Evolutionary conservation across 2,888 invertebrate species (phyloP), one percentile per base, ranked within the genome.

Genomic region (Seladonia tumulorum): DNA sequence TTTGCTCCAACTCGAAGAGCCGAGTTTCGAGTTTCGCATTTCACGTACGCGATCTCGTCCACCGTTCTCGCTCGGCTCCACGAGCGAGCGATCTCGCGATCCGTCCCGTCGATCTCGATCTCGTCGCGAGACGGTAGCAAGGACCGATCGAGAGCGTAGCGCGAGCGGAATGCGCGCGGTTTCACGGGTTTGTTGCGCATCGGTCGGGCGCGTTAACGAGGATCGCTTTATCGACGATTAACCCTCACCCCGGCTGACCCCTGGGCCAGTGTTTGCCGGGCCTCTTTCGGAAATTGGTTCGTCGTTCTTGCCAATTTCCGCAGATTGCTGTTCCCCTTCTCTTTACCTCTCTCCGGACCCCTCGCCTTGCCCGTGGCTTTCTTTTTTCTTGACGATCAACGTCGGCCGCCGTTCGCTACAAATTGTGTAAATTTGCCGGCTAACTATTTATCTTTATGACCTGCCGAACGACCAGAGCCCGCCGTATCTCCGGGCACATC

Each of bases 401-500:
- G 83, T 90, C 88, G 88, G 81, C 89, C 90, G 89, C 85, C 85
- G 88, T 90, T 87, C 91, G 88, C 90, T 89, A 87, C 89, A 94
- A 94, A 94, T 95, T 95, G 94, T 94, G 94, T 94, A 94, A 95
- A 95, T 95, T 94, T 94, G 91, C 93, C 91, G 92, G 93, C 93
- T 90, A 92, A 94, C 94, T 95, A 94, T 94, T 95, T 94, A 94
- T 94, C 93, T 94, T 95, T 94, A 94, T 94, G 93, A 92, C 92
- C 90, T 85, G 90, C 89, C 89, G 90, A 92, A 90, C 90, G 91
- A 92, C 89, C 87, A 81, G 80, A 79, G 83, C 81, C 68, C 66
- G 73, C 10, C n/a, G 68, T 78, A 85, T 83, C 81, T 87, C 84
- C 75, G 63, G 78, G 47, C 75, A 74, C 75, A 76, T 76, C 76